Conservation (phyloP, 2,888 invertebrate species). For the Pyrrhosoma nymphula region DNA sequence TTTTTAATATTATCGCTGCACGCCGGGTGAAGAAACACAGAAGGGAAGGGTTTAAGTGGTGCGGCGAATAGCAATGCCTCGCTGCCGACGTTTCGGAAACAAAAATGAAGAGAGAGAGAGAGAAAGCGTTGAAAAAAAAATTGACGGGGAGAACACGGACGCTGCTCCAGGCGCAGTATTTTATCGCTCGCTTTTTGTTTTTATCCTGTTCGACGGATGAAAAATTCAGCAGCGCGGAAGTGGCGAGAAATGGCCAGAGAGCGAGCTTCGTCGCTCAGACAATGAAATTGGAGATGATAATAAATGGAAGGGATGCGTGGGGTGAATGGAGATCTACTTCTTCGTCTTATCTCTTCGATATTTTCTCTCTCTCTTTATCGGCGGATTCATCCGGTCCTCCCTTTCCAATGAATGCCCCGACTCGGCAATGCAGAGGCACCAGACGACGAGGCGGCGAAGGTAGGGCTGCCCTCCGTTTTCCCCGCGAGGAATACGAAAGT, state of each 20-base stretch:
- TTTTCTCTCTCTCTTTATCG: neutral
- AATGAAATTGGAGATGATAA: neutral
- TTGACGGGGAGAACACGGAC: neutral
- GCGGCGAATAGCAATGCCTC: neutral
- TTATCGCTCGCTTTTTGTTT: neutral
- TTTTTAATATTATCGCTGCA: neutral
- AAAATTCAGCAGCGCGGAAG: neutral
- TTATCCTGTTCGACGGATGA: neutral
- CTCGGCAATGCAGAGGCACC: no score
- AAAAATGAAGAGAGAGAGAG: neutral
- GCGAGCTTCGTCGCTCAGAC: neutral
- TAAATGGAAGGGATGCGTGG: no score
- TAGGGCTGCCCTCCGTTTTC: no score
- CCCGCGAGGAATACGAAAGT: no score
- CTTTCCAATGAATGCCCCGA: no score
- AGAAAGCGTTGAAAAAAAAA: neutral
- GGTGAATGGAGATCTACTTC: no score
- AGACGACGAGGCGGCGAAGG: no score
- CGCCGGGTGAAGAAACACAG: neutral
- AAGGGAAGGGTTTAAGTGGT: neutral
- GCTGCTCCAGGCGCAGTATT: neutral
- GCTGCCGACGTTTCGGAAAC: no score
- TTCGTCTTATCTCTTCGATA: no score
- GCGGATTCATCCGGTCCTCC: no score
- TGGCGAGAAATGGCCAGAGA: neutral